A percentile compares a stretch with the other conserved stretches of the same genome.
These are phyloP conservation scores for Microctenopoma stevenorrisi DNA, from an alignment of 2,797 vertebrate species.

Conservation along the genomic window DNA sequence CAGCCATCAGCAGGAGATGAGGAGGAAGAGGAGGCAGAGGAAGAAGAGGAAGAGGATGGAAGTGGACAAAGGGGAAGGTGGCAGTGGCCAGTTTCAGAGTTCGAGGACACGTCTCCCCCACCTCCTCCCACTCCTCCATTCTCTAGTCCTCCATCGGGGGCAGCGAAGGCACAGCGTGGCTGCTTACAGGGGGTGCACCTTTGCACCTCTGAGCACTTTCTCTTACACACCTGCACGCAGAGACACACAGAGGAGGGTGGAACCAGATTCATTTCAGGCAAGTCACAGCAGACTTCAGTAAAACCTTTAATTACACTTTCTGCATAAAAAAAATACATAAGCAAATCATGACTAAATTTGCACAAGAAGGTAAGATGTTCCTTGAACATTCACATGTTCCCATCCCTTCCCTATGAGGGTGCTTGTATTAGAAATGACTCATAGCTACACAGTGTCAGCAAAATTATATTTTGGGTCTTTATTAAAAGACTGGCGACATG, in stretches of 20 bases:
- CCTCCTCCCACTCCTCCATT: conserved; percentile 70
- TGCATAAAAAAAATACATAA: background rate
- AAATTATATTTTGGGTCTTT: background rate
- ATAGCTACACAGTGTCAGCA: background rate
- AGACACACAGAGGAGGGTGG: conserved; percentile 24
- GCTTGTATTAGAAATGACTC: no score
- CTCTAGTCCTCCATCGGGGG: conserved; percentile 74
- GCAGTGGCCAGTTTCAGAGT: conserved; percentile 77
- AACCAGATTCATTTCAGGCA: conserved; percentile 9
- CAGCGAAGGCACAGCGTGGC: conserved; percentile 87
- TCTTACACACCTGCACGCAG: conserved; percentile 82
- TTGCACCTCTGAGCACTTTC: conserved; percentile 85
- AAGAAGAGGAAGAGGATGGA: conserved; percentile 78
- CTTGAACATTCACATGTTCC: background rate
- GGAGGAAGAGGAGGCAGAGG: conserved; percentile 69
- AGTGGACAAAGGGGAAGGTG: conserved; percentile 81
- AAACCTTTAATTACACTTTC: background rate
- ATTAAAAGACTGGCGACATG: no score
- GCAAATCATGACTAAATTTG: background rate
- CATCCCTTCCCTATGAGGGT: no score
- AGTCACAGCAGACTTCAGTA: background rate
- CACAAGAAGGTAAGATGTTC: background rate
- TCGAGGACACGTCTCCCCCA: conserved; percentile 67
- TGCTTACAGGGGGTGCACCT: conserved; percentile 91
- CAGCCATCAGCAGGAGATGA: conserved; percentile 77